phyloP scores from a whole-genome alignment of 2,888 invertebrate species.

The Melipona bicolor region DNA sequence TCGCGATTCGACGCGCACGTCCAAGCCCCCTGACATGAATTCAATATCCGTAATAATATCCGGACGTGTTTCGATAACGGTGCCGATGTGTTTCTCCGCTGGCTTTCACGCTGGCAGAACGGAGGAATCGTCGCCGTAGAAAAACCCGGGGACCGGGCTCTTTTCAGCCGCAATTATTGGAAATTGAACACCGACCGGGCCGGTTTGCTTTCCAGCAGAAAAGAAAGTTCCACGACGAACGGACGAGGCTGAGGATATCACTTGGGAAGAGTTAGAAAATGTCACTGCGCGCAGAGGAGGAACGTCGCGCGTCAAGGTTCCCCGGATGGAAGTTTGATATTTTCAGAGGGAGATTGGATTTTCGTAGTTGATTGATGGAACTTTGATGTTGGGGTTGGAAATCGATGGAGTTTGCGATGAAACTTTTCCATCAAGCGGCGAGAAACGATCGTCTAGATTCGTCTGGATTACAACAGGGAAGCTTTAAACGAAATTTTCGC shows the following conservation, averaged over 20 bases:
- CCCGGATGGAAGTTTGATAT: too few relatives aligned
- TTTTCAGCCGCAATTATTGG: constrained; percentile 26
- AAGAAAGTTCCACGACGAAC: neutral
- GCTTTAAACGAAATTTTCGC: too few relatives aligned
- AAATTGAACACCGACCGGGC: neutral
- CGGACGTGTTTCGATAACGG: constrained; percentile 38
- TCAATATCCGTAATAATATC: constrained; percentile 64
- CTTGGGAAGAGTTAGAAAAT: neutral
- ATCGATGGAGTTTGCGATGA: neutral
- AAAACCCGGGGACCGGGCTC: neutral
- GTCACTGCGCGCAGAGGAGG: neutral
- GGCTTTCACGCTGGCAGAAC: constrained; percentile 4
- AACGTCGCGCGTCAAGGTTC: neutral
- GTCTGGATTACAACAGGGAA: too few relatives aligned
- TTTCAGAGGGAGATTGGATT: neutral
- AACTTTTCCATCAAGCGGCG: neutral
- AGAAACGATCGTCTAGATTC: too few relatives aligned
- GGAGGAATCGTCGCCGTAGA: neutral
- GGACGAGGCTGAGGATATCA: neutral
- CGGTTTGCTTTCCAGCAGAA: neutral
- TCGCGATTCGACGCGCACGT: constrained; percentile 45
- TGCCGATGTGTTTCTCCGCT: constrained; percentile 6
- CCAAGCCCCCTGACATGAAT: constrained; percentile 34
- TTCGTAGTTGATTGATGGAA: neutral
- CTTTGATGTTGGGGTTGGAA: neutral